Evolutionary conservation across 2,113 vertebrate genomes (phyloP), one percentile per base, ranked within the genome.

Genomic region (Seriola aureovittata): DNA sequence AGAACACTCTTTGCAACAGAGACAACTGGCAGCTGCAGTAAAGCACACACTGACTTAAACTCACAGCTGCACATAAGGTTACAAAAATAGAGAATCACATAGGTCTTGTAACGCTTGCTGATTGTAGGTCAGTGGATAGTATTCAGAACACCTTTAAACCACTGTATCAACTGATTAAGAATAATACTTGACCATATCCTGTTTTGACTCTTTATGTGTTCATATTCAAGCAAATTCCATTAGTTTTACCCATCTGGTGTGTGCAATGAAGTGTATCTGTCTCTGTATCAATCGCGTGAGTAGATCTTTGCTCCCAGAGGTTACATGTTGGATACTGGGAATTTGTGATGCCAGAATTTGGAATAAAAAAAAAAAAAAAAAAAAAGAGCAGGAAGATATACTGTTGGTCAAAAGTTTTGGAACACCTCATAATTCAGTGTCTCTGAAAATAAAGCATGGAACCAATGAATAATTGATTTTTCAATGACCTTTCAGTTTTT

Each of bases 1-100:
- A 81, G 80, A 91, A 90, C 75, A 81, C 55, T 90, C 87, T 91
- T 75, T 85, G 74, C 36, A 50, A 36, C 19, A 59, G 50, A 38
- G 52, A 68, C 73, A 87, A 74, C 21, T 74, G 67, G 69, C 78
- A 77, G 78, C 70, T 87, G 79, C 55, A 63, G 76, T 66, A 57
- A 71, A 38, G 52, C 69, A 72, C 14, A 64, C 11, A 52, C 12
- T 62, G 50, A 50, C 17, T 59, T 63, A 52, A 63, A 50, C 3
- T 52, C 58, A 59, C 62, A 68, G 58, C 4, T 11, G n/a, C 38
- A 71, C 21, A 54, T 17, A 32, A 25, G 6, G 21, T 0, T 32
- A 75, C 38, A 63, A 44, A 29, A 23, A 50, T 10, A 19, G 19
- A 77, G 2, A 54, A 36, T 69, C 21, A 69, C 54, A 50, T 21